Evolutionary conservation across 2,888 invertebrate genomes (phyloP).

Genomic region (Hemicrepidius hirtus): DNA sequence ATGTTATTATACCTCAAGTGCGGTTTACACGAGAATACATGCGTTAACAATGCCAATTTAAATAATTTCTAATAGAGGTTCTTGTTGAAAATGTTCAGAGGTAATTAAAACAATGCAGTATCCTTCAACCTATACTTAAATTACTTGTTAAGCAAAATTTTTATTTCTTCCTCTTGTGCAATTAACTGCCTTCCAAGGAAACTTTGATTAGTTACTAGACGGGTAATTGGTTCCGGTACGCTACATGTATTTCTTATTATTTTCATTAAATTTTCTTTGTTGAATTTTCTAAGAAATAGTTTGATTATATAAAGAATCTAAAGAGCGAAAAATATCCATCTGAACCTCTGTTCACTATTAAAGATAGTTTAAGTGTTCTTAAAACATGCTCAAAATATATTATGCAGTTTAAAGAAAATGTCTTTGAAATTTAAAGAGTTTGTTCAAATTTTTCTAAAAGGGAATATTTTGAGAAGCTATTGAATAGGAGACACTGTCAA

Average conservation of each 20-base stretch:
- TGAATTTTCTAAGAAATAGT: background rate
- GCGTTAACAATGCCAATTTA: constrained; percentile 11
- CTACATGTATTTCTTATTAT: constrained; percentile 10
- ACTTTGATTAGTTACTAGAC: constrained; percentile 37
- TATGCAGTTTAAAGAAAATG: too few relatives aligned
- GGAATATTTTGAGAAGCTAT: too few relatives aligned
- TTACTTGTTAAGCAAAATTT: constrained; percentile 20
- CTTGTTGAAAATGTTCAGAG: background rate
- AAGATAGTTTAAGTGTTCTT: too few relatives aligned
- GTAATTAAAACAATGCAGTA: constrained; percentile 24
- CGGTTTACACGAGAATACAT: constrained; percentile 14
- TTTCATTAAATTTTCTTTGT: background rate
- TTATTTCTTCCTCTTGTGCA: constrained; percentile 22
- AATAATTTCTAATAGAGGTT: constrained; percentile 14
- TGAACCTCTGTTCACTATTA: too few relatives aligned
- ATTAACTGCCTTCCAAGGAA: constrained; percentile 17
- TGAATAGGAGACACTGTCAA: too few relatives aligned
- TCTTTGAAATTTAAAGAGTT: too few relatives aligned
- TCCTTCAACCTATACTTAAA: background rate
- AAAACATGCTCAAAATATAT: too few relatives aligned
- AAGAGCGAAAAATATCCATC: too few relatives aligned
- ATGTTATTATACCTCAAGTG: constrained; percentile 19
- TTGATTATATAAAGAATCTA: too few relatives aligned
- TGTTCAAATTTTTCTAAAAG: background rate
- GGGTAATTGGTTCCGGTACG: constrained; percentile 30